Evolutionary conservation across 2,888 invertebrate species (phyloP), one percentile per base, ranked within the genome.

Genomic region (Odontothrips loti): DNA sequence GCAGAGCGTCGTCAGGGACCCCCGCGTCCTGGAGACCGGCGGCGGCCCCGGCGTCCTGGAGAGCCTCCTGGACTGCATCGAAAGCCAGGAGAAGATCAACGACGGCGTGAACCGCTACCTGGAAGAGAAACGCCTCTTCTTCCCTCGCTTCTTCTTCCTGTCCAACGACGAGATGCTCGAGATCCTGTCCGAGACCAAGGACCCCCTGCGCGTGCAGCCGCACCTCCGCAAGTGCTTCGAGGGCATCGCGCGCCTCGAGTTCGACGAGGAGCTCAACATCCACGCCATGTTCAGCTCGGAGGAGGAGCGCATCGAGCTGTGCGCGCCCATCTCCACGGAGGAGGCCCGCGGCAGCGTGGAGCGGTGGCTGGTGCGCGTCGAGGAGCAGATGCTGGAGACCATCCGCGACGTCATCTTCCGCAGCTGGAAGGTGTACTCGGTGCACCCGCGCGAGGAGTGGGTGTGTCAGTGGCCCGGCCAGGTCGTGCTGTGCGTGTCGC

Each of bases 151-250:
- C 86, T 96, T 96, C 89, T 96, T 96, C 86, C 89, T 97, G 82
- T 96, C 96, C 10, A 96, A 96, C 86, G 95, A 96, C 85, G 96
- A 96, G 88, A 93, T 96, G 91, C 89, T 97, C 84, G 95, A 96
- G 88, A 95, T 97, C 84, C 89, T 97, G 83, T 95, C 96, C 0
- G 95, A 96, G 89, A 95, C 95, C 1, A 95, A 95, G 88, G 94
- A 96, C 86, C 95, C 95, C 0, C 87, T 92, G 11, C 90, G 94
- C 84, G 95, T 96, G 2, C 95, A 96, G 87, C 95, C 95, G 0
- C 95, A 96, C 89, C 88, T 96, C 81, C 93, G 94, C 86, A 96
- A 96, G 88, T 95, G 95, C 87, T 96, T 96, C 86, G 95, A 96
- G 88, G 96, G 94, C 80, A 95, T 96, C 81, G 91, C 92, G 82